Percentiles rank a stretch among this genome's conserved stretches.
Evolutionary conservation across 2,888 invertebrate genomes (phyloP).

Genomic region (Drosophila picticornis): DNA sequence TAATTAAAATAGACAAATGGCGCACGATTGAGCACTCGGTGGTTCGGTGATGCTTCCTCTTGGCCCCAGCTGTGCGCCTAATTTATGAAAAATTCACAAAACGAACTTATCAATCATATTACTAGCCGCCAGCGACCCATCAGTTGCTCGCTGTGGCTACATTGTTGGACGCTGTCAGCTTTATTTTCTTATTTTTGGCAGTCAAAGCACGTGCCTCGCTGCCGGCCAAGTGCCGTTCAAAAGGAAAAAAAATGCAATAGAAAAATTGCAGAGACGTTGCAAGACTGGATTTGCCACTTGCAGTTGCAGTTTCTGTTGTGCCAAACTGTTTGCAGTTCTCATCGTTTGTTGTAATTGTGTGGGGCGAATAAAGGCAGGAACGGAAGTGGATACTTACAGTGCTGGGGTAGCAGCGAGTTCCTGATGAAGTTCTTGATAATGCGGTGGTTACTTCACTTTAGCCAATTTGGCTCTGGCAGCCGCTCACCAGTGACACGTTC

Average conservation of each 20-base stretch:
- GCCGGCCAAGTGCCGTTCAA: constrained; percentile 60
- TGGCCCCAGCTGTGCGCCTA: constrained; percentile 64
- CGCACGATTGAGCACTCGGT: constrained; percentile 73
- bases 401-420: constrained; percentile 26
- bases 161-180: constrained; percentile 59
- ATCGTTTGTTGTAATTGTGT: constrained; percentile 69
- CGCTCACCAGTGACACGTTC: constrained; percentile 76
- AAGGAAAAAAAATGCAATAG: constrained; percentile 67
- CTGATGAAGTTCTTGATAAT: constrained; percentile 76
- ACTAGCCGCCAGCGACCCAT: constrained; percentile 22
- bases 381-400: constrained; percentile 32
- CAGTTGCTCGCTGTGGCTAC: constrained; percentile 40
- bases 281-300: constrained; percentile 34
- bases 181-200: constrained; percentile 46
- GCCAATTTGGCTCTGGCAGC: constrained; percentile 77
- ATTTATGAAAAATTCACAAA: constrained; percentile 79
- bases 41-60: constrained; percentile 51
- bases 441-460: constrained; percentile 74
- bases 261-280: constrained; percentile 64
- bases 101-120: constrained; percentile 79
- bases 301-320: constrained; percentile 32
- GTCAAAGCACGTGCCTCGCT: constrained; percentile 70
- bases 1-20: constrained; percentile 80
- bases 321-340: constrained; percentile 64
- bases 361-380: neutral